phyloP scores from a whole-genome alignment of 2,888 invertebrate species.

The Drepanosiphum platanoidis region DNA sequence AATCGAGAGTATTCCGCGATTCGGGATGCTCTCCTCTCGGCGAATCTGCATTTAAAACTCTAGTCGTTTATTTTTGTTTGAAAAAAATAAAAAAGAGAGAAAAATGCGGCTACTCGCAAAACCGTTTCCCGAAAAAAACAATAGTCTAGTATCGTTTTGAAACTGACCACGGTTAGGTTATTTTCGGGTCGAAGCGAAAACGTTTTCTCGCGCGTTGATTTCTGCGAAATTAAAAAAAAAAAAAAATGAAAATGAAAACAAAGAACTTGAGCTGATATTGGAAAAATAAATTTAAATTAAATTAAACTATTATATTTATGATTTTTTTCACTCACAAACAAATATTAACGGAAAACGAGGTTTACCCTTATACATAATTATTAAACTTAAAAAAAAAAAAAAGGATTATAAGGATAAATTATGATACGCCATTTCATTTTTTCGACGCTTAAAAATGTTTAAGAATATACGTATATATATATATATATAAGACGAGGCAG shows the following conservation, averaged over 20 bases:
- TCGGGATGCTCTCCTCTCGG: conserved; percentile 15
- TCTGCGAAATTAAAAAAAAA: not conserved
- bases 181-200: no score
- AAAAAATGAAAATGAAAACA: not conserved
- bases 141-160: not conserved
- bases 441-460: not conserved
- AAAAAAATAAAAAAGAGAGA: not conserved
- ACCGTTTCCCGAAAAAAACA: not conserved
- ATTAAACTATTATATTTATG: not conserved
- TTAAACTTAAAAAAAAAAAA: not conserved
- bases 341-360: not conserved
- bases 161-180: not conserved
- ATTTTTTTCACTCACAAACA: not conserved
- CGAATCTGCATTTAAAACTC: conserved; percentile 33
- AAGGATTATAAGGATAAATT: not conserved
- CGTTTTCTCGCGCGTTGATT: not conserved
- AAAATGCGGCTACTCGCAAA: not conserved
- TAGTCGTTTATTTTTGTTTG: not conserved
- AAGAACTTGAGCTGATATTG: not conserved
- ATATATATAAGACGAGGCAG: not conserved
- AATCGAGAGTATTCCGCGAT: conserved; percentile 12
- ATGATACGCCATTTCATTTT: not conserved
- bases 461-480: no score
- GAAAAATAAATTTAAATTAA: not conserved
- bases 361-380: not conserved